Base-by-base conservation (phyloP, 2,888 invertebrate genomes). In the Heteromyza rotundicornis region DNA sequence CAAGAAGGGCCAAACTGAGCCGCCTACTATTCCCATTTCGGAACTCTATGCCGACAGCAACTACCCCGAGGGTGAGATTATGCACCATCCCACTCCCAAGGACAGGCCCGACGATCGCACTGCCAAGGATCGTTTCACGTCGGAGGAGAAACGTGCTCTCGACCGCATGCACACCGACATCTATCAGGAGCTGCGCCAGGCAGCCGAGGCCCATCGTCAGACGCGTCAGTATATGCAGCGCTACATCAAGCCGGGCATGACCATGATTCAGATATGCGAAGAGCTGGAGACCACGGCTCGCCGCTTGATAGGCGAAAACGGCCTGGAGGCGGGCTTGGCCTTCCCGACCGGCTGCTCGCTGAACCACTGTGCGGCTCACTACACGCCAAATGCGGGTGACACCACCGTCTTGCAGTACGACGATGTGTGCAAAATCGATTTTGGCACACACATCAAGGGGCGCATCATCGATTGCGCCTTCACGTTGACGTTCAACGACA, bases 271-370 rank as follows among this genome's bases (percentile, higher is more conserved):
- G 82, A 98, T 99, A 70, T 98, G 97, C 82, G 97, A 98, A 81
- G 95, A 96, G 77, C 85, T 99, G 59, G 99, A 99, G 83, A 90
- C 89, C 17, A 96, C 94, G 3, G 94, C 97, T 2, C 88, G 99
- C 24, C 90, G 90, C 74, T 84, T 98, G 64, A 98, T 99, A 71
- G 92, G 91, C 20, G 99, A 99, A 83, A 93, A 96, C 77, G 98
- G 97, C 1, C 85, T 99, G 7, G 92, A 96, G 72, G 96, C 98
- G 1, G 99, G 95, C 0, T 84, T 95, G 63, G 95, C 95, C 7
- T 99, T 99, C 82, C 99, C 99, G 0, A 98, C 98, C 0, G 98
- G 98, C 0, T 98, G 98, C 81, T 98, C 97, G n/a, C 87, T 98
- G 55, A 99, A 99, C 84, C 94, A 99, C 82, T 98, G 98, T 81